Base-by-base conservation (phyloP, 2,113 vertebrate species). In the Vimba vimba region DNA sequence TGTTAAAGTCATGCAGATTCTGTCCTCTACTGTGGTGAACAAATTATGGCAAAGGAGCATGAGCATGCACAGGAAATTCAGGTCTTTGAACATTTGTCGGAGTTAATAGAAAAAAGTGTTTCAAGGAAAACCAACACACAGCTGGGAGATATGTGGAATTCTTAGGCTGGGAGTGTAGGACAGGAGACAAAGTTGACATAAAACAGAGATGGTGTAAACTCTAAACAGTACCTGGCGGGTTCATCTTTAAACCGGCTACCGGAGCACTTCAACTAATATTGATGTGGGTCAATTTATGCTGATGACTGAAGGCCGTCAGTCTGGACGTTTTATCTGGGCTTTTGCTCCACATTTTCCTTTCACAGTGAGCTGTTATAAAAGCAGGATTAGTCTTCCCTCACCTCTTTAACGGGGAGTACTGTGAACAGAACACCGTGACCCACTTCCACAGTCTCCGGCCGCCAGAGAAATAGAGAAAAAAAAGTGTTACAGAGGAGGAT, bases 321-420 rank as follows among this genome's bases (percentile, higher is more conserved):
- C 33, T 45, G 52, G 50, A 60, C 13, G 2, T 82, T 87, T 87
- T 60, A 86, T 78, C 52, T 80, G 77, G 66, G 74, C n/a, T 66
- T 75, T 62, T 76, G 57, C 64, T 85, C 77, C 66, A 80, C 47
- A 60, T 81, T 74, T 68, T 89, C 5, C 23, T 69, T 43, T 50
- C 55, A 57, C 66, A 80, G 74, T 43, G 45, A 80, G 57, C 74
- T 36, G 73, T 87, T 83, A 85, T 85, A 82, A 83, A 85, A 87
- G 78, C 86, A 82, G 86, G 88, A 87, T 87, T 89, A 89, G 83
- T 85, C 78, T 68, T 85, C 79, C 59, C 82, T 85, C 83, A 85
- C 83, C 86, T 85, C 59, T 47, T 21, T 57, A 69, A 71, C n/a
- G 25, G 78, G 86, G 50, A 82, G 69, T 30, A 47, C 4, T 15